Percentiles rank a stretch among this genome's conserved stretches.
phyloP scores from a whole-genome alignment of 2,113 vertebrate genomes.

The Cyphomyrus discorhynchus region DNA sequence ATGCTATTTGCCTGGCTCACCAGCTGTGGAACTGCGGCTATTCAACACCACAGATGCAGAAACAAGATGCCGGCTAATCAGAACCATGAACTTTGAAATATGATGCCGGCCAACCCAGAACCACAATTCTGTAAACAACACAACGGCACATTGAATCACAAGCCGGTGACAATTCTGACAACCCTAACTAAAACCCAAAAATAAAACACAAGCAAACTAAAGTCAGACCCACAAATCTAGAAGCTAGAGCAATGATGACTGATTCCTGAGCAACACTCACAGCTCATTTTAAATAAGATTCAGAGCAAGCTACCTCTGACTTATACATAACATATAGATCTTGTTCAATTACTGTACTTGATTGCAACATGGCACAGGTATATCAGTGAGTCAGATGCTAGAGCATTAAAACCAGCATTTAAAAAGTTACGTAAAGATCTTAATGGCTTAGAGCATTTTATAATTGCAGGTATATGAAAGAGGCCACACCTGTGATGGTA shows the following conservation, averaged over 20 bases:
- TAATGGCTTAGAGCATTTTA: not conserved
- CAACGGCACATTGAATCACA: not conserved
- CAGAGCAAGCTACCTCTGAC: not conserved
- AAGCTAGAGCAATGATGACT: not conserved
- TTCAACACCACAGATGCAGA: not conserved
- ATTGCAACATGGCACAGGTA: not conserved
- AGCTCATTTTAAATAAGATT: not conserved
- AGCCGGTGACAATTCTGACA: not conserved
- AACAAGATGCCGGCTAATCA: not conserved
- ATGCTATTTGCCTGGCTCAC: not conserved
- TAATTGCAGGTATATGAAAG: not conserved
- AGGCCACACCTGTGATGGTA: not conserved
- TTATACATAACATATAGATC: not conserved
- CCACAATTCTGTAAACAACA: not conserved
- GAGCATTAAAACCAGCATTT: not conserved
- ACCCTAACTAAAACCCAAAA: not conserved
- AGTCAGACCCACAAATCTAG: not conserved
- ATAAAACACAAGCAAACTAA: not conserved
- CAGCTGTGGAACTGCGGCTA: not conserved
- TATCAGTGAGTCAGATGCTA: not conserved
- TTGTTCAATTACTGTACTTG: not conserved
- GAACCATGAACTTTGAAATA: not conserved
- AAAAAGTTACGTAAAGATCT: not conserved
- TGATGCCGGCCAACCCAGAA: not conserved
- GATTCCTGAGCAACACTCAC: not conserved